Percentiles rank a stretch among this genome's conserved stretches.
These are phyloP conservation scores for Furnarius figulus DNA, from an alignment of 2,113 vertebrate species.

Conservation along the genomic window DNA sequence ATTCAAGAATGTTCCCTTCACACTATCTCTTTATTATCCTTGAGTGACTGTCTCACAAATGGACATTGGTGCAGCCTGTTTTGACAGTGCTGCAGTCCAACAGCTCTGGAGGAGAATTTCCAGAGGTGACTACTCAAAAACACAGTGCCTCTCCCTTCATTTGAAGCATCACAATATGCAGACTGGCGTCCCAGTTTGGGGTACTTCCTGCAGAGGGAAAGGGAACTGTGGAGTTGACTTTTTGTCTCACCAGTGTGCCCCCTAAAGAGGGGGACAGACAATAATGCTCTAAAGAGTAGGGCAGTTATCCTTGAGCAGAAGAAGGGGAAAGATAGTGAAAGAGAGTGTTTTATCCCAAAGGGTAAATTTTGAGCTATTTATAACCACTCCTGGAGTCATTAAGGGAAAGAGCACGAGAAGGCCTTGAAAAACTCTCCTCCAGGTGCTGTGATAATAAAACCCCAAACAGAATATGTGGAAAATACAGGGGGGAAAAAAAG, in stretches of 20 bases:
- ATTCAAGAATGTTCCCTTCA: neutral
- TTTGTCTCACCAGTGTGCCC: rapidly evolving
- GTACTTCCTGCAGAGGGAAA: neutral
- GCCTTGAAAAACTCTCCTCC: neutral
- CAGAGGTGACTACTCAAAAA: neutral
- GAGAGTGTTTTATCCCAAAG: neutral
- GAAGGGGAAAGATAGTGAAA: neutral
- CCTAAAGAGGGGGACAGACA: neutral
- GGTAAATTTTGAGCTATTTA: neutral
- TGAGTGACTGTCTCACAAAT: rapidly evolving
- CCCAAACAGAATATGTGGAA: neutral
- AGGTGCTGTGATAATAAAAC: neutral
- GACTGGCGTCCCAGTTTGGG: neutral
- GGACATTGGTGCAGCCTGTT: rapidly evolving
- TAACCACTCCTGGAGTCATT: neutral
- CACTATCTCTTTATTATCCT: rapidly evolving
- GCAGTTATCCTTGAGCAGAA: neutral
- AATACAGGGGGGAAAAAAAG: neutral
- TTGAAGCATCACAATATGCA: neutral
- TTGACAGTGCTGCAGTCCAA: neutral
- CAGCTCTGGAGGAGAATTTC: neutral
- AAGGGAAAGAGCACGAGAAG: neutral
- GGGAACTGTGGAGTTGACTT: neutral
- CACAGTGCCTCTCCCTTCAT: rapidly evolving
- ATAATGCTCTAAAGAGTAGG: neutral